phyloP scores from a whole-genome alignment of 1,140 invertebrate genomes.

The Nephotettix cincticeps region DNA sequence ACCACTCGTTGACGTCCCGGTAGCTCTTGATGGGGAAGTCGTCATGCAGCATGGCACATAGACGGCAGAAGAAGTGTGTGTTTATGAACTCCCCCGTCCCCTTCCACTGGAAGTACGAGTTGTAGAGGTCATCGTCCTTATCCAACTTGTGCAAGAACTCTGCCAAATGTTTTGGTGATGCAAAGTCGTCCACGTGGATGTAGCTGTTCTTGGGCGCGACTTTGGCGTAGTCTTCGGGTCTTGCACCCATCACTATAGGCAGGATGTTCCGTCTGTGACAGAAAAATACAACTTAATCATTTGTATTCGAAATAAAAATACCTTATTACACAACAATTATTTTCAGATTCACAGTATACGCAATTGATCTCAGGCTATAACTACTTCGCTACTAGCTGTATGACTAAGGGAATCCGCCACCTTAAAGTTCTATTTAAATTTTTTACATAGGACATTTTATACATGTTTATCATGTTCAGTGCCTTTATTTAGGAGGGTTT shows the following conservation, averaged over 20 bases:
- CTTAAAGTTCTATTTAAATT: no score
- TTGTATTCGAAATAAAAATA: no score
- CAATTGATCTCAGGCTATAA: no score
- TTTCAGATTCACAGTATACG: no score
- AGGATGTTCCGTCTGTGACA: slow-evolving; percentile 83
- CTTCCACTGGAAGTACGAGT: slow-evolving; percentile 89
- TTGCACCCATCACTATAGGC: slow-evolving; percentile 94
- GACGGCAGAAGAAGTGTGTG: slow-evolving; percentile 92
- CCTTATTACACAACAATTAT: no score
- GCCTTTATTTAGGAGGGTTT: no score
- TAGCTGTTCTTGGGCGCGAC: slow-evolving; percentile 85
- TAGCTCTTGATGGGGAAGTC: slow-evolving; percentile 66
- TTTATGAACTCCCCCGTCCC: slow-evolving; percentile 93
- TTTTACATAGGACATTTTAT: no score
- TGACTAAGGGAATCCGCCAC: no score
- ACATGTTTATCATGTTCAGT: no score
- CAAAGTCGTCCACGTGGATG: slow-evolving; percentile 94
- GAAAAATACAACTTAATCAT: no score
- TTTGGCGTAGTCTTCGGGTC: slow-evolving; percentile 83
- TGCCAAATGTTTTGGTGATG: slow-evolving; percentile 78
- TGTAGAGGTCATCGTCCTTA: slow-evolving; percentile 83
- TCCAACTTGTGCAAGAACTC: slow-evolving; percentile 83
- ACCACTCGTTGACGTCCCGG: slow-evolving; percentile 83
- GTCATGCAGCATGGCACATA: slow-evolving; percentile 89
- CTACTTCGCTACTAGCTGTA: no score